phyloP scores from a whole-genome alignment of 2,888 invertebrate genomes.

The Ormia ochracea region DNA sequence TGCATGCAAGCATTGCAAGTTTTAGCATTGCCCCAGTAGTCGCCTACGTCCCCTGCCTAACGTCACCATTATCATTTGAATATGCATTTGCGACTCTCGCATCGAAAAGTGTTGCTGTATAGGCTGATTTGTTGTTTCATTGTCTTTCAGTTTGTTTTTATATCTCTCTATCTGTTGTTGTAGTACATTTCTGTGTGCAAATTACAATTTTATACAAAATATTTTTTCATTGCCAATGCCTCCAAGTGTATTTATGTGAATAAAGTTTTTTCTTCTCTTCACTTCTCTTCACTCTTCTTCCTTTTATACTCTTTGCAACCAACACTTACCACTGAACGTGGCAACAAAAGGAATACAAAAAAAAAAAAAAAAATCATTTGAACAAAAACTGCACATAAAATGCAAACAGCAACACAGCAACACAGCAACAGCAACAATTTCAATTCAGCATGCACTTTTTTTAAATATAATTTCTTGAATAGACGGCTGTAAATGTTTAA shows the following conservation, averaged over 20 bases:
- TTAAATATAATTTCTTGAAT: neutral
- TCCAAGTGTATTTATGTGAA: slow-evolving; percentile 18
- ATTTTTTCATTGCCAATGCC: slow-evolving; percentile 62
- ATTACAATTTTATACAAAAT: slow-evolving; percentile 42
- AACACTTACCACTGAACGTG: slow-evolving; percentile 18
- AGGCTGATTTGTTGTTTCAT: slow-evolving; percentile 37
- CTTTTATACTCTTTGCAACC: slow-evolving; percentile 20
- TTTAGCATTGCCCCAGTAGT: neutral
- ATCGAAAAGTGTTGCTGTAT: slow-evolving; percentile 29
- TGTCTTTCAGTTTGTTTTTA: slow-evolving; percentile 7
- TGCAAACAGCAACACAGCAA: slow-evolving; percentile 32
- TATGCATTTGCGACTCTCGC: neutral
- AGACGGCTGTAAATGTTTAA: slow-evolving; percentile 34
- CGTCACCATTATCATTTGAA: neutral
- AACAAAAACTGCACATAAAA: slow-evolving; percentile 16
- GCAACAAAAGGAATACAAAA: slow-evolving; percentile 28
- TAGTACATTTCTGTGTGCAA: slow-evolving; percentile 9
- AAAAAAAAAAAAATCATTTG: neutral
- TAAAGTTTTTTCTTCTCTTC: slow-evolving; percentile 4
- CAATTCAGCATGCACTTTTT: slow-evolving; percentile 25
- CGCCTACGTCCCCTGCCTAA: neutral
- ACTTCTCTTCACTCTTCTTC: neutral
- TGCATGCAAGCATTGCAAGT: neutral
- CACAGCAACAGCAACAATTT: too few relatives aligned
- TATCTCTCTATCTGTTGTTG: neutral